Evolutionary conservation across 2,888 invertebrate genomes (phyloP).

Genomic region (Oligia latruncula): DNA sequence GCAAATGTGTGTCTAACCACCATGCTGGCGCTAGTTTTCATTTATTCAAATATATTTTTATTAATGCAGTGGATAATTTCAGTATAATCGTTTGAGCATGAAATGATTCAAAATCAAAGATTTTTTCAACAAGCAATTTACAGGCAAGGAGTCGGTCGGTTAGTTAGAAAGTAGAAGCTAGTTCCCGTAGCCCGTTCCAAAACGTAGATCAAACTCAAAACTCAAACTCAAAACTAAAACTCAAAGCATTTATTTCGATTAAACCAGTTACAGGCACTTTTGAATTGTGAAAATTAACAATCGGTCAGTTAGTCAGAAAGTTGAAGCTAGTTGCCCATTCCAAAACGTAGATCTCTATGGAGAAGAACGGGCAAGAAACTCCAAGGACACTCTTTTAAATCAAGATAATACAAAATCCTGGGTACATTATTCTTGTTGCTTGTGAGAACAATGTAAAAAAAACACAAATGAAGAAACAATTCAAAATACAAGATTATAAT

Average conservation of each 20-base stretch:
- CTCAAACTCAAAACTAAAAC: neutral
- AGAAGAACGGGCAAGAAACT: too few species aligned
- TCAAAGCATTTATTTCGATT: neutral
- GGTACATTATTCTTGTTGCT: too few species aligned
- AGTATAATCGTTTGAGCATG: neutral
- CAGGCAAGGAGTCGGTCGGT: neutral
- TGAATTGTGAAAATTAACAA: neutral
- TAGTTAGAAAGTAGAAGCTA: neutral
- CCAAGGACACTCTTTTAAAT: too few species aligned
- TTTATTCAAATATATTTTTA: slow-evolving; percentile 2
- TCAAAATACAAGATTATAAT: too few species aligned
- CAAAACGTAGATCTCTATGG: neutral
- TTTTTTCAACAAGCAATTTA: neutral
- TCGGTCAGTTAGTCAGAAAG: neutral
- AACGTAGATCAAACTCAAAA: neutral
- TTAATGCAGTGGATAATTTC: neutral
- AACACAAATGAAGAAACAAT: too few species aligned
- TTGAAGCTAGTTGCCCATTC: neutral
- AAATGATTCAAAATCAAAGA: neutral
- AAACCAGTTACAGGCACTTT: neutral
- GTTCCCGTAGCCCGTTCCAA: neutral
- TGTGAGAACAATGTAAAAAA: too few species aligned
- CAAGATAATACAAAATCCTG: too few species aligned
- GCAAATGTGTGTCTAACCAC: slow-evolving; percentile 20
- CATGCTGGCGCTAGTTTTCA: neutral